A percentile compares a stretch with the other conserved stretches of the same genome.
These are phyloP conservation scores for Octopus bimaculoides DNA, from an alignment of 1,140 invertebrate species.

Conservation along the genomic window DNA sequence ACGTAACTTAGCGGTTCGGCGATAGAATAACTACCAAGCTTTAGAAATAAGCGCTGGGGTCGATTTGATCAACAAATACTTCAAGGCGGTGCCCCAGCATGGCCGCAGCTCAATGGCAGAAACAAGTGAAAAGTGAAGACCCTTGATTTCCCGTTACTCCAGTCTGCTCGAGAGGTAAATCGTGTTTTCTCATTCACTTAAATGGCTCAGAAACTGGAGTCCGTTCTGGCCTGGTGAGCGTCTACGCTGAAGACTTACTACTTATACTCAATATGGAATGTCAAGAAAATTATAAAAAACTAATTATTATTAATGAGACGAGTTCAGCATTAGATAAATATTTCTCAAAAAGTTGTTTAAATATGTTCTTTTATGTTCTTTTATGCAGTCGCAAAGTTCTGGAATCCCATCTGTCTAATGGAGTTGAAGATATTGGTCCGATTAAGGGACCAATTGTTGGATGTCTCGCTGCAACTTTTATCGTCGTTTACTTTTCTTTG, in stretches of 20 bases:
- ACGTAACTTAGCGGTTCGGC: too few species aligned
- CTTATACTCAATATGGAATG: neutral
- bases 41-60: too few species aligned
- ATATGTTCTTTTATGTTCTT: conserved; percentile 1
- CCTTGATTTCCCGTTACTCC: too few species aligned
- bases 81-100: too few species aligned
- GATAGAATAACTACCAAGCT: too few species aligned
- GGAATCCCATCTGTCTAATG: conserved; percentile 41
- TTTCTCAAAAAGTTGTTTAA: too few species aligned
- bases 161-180: too few species aligned
- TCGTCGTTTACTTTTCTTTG: conserved; percentile 58
- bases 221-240: neutral
- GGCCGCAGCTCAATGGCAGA: too few species aligned
- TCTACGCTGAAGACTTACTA: neutral
- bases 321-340: too few species aligned
- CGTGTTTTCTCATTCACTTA: too few species aligned
- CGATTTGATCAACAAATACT: too few species aligned
- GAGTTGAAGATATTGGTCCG: conserved; percentile 53
- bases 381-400: conserved; percentile 40
- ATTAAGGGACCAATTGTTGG: conserved; percentile 56
- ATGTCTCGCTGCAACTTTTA: conserved; percentile 50
- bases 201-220: neutral
- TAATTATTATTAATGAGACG: neutral
- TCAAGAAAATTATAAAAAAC: neutral
- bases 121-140: too few species aligned